These are phyloP conservation scores for Morpho achilles DNA, from an alignment of 2,888 invertebrate genomes.

Conservation along the genomic window DNA sequence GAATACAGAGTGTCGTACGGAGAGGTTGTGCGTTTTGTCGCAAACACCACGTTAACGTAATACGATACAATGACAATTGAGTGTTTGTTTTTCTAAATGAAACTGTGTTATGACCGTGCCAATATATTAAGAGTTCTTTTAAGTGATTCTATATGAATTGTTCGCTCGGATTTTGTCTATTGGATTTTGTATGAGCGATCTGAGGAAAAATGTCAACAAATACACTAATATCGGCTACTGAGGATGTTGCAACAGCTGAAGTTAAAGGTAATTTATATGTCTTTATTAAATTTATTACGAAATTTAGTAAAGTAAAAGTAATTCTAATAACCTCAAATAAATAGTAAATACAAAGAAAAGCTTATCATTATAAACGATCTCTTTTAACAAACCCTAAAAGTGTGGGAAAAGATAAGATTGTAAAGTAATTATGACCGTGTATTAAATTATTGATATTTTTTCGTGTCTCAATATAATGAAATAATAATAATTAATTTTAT, in stretches of 20 bases:
- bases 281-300: no score
- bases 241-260: conserved; percentile 48
- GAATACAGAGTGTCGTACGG: conserved; percentile 45
- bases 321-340: no score
- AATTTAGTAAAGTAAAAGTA: no score
- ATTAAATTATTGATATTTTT: no score
- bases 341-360: no score
- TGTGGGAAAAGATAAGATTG: no score
- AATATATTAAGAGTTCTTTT: conserved; percentile 39
- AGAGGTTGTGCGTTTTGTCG: conserved; percentile 40
- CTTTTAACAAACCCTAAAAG: no score
- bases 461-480: no score
- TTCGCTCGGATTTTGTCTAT: conserved; percentile 35
- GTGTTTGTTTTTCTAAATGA: conserved; percentile 34
- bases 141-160: conserved; percentile 41
- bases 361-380: no score
- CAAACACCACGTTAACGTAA: conserved; percentile 37
- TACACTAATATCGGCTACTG: conserved; percentile 46
- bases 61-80: conserved; percentile 44
- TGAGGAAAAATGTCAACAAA: conserved; percentile 56
- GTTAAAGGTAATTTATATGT: conserved; percentile 52
- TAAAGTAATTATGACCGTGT: no score
- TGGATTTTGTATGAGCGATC: conserved; percentile 35
- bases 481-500: no score
- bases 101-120: conserved; percentile 57